Conservation (phyloP, 2,113 vertebrate species). For the Phycodurus eques region DNA sequence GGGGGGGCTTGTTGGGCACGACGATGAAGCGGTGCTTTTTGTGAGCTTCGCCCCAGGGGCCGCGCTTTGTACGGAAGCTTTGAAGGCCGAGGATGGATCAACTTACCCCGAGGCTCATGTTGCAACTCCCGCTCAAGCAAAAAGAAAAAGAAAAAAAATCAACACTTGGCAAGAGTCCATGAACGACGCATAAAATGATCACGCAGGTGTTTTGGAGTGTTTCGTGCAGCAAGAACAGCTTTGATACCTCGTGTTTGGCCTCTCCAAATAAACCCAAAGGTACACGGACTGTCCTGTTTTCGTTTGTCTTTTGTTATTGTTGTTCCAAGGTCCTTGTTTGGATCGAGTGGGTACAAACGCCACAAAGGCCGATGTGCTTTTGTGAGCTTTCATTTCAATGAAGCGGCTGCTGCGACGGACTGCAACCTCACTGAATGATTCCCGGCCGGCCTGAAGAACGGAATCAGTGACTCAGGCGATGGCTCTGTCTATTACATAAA, state of each 20-base stretch:
- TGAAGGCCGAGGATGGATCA: slow-evolving; percentile 30
- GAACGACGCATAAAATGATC: background rate
- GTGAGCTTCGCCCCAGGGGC: slow-evolving; percentile 3
- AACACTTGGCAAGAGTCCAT: background rate
- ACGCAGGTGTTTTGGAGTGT: background rate
- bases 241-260: background rate
- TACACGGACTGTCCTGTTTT: background rate
- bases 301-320: background rate
- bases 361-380: background rate
- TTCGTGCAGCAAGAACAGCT: background rate
- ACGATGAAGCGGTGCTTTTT: slow-evolving; percentile 3
- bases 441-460: slow-evolving; percentile 39
- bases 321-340: background rate
- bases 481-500: slow-evolving; percentile 30
- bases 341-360: slow-evolving; percentile 11
- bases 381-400: slow-evolving; percentile 42
- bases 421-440: slow-evolving; percentile 45
- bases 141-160: slow-evolving; percentile 7
- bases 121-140: slow-evolving; percentile 18
- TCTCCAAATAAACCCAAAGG: background rate
- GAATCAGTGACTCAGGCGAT: slow-evolving; percentile 48
- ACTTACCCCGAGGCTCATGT: slow-evolving; percentile 23
- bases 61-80: slow-evolving; percentile 30
- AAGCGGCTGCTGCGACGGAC: slow-evolving; percentile 25
- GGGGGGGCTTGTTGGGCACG: background rate